These are phyloP conservation scores for Nowickia ferox DNA, from an alignment of 2,888 invertebrate species.

Conservation along the genomic window DNA sequence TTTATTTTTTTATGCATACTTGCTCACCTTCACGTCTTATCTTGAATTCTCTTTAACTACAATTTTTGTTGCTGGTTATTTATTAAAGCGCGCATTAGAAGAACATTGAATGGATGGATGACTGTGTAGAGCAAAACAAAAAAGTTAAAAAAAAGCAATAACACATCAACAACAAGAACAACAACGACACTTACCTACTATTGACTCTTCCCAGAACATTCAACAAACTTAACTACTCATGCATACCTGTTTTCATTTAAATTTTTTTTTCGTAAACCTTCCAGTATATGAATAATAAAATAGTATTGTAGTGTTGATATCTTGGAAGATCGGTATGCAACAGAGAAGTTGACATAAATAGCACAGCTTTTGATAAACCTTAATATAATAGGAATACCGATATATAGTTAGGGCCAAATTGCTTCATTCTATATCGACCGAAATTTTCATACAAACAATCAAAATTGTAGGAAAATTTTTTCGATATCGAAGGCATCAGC, in stretches of 20 bases:
- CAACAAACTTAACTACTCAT: not conserved
- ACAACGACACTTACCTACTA: not conserved
- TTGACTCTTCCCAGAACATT: constrained; percentile 53
- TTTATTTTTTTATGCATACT: constrained; percentile 50
- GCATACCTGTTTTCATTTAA: constrained; percentile 49
- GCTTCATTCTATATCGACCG: no score
- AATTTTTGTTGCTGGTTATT: constrained; percentile 3
- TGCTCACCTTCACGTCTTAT: constrained; percentile 70
- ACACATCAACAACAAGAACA: constrained; percentile 29
- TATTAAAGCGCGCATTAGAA: constrained; percentile 68
- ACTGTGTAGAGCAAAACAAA: constrained; percentile 49
- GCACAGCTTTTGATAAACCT: not conserved
- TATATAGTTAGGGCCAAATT: not conserved
- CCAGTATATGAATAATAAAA: constrained; percentile 59
- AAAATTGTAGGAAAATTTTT: not conserved
- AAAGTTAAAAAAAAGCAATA: constrained; percentile 33
- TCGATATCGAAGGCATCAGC: no score
- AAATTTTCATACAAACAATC: no score
- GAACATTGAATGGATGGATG: not conserved
- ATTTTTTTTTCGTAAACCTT: constrained; percentile 27
- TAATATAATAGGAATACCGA: no score
- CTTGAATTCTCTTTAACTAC: constrained; percentile 46
- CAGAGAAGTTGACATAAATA: constrained; percentile 40
- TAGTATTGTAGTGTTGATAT: constrained; percentile 51
- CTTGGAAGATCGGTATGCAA: constrained; percentile 64